Base-by-base conservation (phyloP, 1,140 invertebrate genomes). In the Panonychus citri region DNA sequence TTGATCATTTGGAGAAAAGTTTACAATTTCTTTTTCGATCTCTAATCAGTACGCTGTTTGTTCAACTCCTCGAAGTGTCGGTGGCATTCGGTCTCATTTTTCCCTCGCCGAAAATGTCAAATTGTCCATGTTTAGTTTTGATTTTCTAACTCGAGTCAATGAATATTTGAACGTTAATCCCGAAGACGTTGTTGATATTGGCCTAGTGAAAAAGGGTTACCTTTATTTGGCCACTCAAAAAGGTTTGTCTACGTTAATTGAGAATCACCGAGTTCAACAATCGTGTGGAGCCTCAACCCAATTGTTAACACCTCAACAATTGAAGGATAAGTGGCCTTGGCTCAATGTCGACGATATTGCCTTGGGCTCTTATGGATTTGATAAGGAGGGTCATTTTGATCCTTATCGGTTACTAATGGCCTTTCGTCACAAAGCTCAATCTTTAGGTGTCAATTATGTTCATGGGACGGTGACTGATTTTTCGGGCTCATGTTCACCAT, bases 41-140 rank as follows among this genome's bases (percentile, higher is more conserved):
- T 24, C 49, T 55, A 75, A 77, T 46, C 69, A 94, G 86, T 93
- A 88, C 66, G 71, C 77, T 26, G 69, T 75, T 63, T 76, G 77
- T 21, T 81, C 86, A 13, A 81, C 83, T 5, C 76, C 78, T 55
- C 68, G 89, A 58, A 89, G 87, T 3, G 75, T 79, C 30, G 88
- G 88, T 55, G 83, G 83, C 3, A 69, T 97, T 50, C 75, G 85
- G 30, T 90, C 94, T 66, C 93, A 98, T 68, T 98, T 93, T 73
- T 85, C 87, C 3, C 64, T 91, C 2, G 77, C 80, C 57, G 93
- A 98, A 73, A 95, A 96, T 71, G 83, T 97, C 54, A 71, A 84
- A 66, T 82, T 98, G 76, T 86, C 90, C 0, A 65, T 91, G 59
- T 93, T 78, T 73, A 80, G 81, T 40, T 78, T 84, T 28, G 82